phyloP scores from a whole-genome alignment of 2,797 vertebrate genomes.

The Gadopsis marmoratus region DNA sequence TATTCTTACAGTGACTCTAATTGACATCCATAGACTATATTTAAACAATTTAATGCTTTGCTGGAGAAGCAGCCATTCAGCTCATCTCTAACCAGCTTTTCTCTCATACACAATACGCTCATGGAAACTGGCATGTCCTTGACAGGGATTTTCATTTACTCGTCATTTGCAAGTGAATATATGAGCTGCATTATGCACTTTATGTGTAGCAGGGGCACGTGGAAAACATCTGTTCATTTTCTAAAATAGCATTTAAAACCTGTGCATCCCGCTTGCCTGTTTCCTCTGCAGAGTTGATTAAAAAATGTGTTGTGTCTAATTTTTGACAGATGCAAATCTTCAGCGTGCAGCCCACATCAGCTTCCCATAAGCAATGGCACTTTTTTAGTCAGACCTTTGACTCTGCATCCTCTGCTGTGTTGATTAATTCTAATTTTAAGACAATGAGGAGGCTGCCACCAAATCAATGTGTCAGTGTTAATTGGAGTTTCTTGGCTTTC shows the following conservation, averaged over 20 bases:
- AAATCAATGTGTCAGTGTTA: conserved; percentile 80
- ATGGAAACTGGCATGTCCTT: conserved; percentile 28
- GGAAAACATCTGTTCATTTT: conserved; percentile 13
- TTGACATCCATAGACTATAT: conserved; percentile 23
- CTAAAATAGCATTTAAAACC: conserved; percentile 37
- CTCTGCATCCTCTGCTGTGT: conserved; percentile 64
- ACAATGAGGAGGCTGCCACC: conserved; percentile 73
- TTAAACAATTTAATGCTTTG: conserved; percentile 41
- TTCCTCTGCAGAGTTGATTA: conserved; percentile 38
- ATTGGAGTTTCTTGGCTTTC: conserved; percentile 77
- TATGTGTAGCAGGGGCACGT: background rate
- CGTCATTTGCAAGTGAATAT: conserved; percentile 39
- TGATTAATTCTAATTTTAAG: conserved; percentile 83
- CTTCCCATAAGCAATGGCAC: conserved; percentile 22
- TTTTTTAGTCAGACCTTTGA: conserved; percentile 56
- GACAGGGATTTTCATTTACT: conserved; percentile 46
- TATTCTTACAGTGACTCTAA: conserved; percentile 43
- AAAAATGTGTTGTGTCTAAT: conserved; percentile 37
- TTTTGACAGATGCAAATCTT: conserved; percentile 48
- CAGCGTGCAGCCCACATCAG: conserved; percentile 34
- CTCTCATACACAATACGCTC: conserved; percentile 17
- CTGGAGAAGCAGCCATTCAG: conserved; percentile 28
- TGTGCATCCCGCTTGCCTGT: conserved; percentile 26
- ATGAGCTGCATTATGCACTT: conserved; percentile 32
- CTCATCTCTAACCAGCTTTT: conserved; percentile 30